Evolutionary conservation across 2,888 invertebrate genomes (phyloP), one percentile per base, ranked within the genome.

Genomic region (Dynastes tityus): DNA sequence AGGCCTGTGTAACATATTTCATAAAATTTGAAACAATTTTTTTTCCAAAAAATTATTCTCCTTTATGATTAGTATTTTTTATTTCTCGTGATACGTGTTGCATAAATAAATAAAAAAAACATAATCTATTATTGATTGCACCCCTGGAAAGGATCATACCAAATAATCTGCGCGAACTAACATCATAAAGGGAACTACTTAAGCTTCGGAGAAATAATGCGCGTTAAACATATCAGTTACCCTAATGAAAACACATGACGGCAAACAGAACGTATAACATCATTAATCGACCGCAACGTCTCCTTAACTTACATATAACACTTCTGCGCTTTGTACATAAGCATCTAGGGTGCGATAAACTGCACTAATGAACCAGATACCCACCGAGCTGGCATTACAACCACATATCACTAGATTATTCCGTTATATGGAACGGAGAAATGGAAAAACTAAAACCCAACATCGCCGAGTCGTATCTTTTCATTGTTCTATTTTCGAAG

Each of bases 211-310:
- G 45, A 45, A 45, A 2, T 45, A 45, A 8, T 45, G 45, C 8
- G 9, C 11, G 45, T 68, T 68, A 51, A 68, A 68, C 27, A 49
- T 68, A 16, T 22, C 8, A 27, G 22, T 13, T 11, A 29, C 16
- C 37, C n/a, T 68, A 68, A 68, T 68, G 68, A 68, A 49, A 68
- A 68, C 51, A 51, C 29, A 68, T 68, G 49, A 49, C 22, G 2
- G 16, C 32, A 32, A 9, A 55, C 53, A 58, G 22, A 40, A 40
- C 40, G 37, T 40, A 22, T 40, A 32, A 73, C 37, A 58, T 37
- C 58, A 61, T 73, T 58, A 58, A 40, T 73, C 11, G 22, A 37
- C 22, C 37, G 9, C 51, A 22, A 37, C 53, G 32, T 55, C 73
- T 73, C 37, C 45, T 45, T 73, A 55, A 29, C 53, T 53, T n/a